Conservation (phyloP, 2,888 invertebrate species). For the Mythimna vitellina region DNA sequence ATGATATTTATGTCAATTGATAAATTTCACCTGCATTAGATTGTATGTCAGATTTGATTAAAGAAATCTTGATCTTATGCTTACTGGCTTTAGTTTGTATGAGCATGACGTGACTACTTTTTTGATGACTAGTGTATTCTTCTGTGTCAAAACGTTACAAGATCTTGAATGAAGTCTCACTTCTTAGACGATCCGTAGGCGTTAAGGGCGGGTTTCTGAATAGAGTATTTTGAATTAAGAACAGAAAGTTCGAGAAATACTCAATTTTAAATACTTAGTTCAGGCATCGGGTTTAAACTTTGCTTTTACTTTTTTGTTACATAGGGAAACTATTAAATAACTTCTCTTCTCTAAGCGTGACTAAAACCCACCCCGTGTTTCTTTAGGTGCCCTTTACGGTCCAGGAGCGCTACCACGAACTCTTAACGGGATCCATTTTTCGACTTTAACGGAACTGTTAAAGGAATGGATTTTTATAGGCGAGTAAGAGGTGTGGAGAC, state of each 20-base stretch:
- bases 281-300: too few relatives aligned
- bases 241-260: too few relatives aligned
- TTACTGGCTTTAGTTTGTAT: neutral
- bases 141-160: neutral
- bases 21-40: constrained; percentile 1
- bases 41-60: neutral
- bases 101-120: neutral
- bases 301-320: too few relatives aligned
- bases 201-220: too few relatives aligned
- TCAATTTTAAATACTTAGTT: too few relatives aligned
- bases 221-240: too few relatives aligned
- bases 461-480: too few relatives aligned
- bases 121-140: neutral
- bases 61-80: neutral
- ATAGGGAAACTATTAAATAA: neutral
- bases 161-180: neutral
- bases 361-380: neutral
- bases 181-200: neutral
- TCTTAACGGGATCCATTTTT: too few relatives aligned
- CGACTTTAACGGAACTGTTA: too few relatives aligned
- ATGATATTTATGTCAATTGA: constrained; percentile 6
- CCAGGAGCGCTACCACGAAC: too few relatives aligned
- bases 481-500: too few relatives aligned
- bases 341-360: neutral
- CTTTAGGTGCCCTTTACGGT: too few relatives aligned